phyloP scores from a whole-genome alignment of 2,113 vertebrate genomes.

The Coptodon bakossiorum region DNA sequence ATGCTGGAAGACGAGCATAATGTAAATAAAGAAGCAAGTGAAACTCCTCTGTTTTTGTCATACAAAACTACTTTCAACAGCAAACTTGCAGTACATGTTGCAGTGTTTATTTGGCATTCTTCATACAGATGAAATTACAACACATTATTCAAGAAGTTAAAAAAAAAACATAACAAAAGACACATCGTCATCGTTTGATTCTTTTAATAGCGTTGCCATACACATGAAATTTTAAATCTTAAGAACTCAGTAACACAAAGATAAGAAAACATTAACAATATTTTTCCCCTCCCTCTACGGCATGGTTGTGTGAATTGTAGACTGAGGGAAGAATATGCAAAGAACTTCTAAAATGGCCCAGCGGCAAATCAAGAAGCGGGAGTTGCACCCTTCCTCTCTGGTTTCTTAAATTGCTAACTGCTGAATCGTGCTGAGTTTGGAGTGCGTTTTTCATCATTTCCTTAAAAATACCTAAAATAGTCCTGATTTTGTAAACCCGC shows the following conservation, averaged over 20 bases:
- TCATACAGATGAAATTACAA: slow-evolving; percentile 56
- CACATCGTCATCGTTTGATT: slow-evolving; percentile 28
- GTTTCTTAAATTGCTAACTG: background rate
- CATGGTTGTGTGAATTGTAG: background rate
- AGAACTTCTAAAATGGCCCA: background rate
- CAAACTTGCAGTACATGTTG: slow-evolving; percentile 15
- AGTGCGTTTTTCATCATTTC: background rate
- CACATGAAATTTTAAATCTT: slow-evolving; percentile 31
- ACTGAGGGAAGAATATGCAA: background rate
- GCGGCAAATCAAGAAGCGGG: slow-evolving; percentile 19
- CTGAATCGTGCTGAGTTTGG: background rate
- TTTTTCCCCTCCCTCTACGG: background rate
- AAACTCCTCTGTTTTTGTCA: background rate
- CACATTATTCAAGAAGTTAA: slow-evolving; percentile 18
- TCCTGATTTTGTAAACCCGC: slow-evolving; percentile 4
- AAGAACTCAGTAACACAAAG: slow-evolving; percentile 59
- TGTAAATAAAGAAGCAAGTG: background rate
- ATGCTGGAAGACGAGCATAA: fast-evolving
- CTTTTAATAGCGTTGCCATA: slow-evolving; percentile 64
- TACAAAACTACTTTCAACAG: background rate
- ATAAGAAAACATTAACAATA: slow-evolving; percentile 57
- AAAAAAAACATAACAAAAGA: slow-evolving; percentile 17
- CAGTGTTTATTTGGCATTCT: slow-evolving; percentile 63
- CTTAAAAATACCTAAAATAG: background rate
- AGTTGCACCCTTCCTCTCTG: background rate